Evolutionary conservation across 2,888 invertebrate species (phyloP).

Genomic region (Drosophila paucipuncta): DNA sequence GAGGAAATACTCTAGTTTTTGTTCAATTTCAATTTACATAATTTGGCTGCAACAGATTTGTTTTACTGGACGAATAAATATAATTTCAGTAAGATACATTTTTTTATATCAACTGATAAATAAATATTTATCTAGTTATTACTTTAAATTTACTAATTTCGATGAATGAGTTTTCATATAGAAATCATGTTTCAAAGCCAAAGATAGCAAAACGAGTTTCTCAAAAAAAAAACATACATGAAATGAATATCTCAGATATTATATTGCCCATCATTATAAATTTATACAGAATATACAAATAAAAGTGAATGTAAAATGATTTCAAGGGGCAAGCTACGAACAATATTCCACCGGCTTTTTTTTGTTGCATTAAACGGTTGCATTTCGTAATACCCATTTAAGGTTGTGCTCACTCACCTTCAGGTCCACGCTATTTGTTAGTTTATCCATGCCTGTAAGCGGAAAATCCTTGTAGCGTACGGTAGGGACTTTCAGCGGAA

Average conservation of each 20-base stretch:
- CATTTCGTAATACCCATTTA: neutral
- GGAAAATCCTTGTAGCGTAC: constrained; percentile 83
- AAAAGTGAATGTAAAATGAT: constrained; percentile 21
- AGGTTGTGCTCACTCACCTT: constrained; percentile 77
- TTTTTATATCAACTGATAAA: too few species aligned
- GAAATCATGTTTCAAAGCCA: neutral
- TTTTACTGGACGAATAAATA: neutral
- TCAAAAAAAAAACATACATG: neutral
- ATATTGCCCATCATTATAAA: neutral
- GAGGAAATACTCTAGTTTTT: neutral
- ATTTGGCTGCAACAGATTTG: neutral
- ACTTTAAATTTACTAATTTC: neutral
- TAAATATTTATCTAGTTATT: too few species aligned
- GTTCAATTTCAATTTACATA: neutral
- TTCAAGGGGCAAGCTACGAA: constrained; percentile 19
- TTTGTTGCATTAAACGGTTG: neutral
- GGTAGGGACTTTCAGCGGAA: constrained; percentile 84
- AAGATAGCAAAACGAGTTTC: neutral
- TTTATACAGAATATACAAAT: neutral
- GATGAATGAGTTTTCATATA: neutral
- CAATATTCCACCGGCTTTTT: neutral
- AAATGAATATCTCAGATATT: neutral
- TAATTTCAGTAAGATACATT: neutral
- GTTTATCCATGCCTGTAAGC: constrained; percentile 70
- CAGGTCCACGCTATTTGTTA: constrained; percentile 82